These are phyloP conservation scores for Notechis scutatus DNA, from an alignment of 2,113 vertebrate species.

Conservation along the genomic window DNA sequence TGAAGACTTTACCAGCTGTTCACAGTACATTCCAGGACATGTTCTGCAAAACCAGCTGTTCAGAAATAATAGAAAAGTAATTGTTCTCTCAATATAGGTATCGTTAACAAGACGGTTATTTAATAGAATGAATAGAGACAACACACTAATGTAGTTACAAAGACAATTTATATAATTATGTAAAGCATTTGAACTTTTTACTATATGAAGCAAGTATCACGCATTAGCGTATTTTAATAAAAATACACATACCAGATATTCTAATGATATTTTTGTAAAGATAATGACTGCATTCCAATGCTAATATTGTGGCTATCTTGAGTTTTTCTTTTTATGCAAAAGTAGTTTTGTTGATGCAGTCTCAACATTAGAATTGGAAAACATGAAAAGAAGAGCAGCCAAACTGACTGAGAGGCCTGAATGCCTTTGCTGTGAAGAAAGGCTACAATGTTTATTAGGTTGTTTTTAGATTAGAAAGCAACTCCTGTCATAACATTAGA, in stretches of 20 bases:
- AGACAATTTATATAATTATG: not conserved
- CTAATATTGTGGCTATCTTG: not conserved
- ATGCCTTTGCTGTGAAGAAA: not conserved
- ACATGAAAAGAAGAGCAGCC: not conserved
- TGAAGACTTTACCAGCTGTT: conserved; percentile 24
- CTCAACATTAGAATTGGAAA: not conserved
- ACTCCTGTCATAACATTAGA: not conserved
- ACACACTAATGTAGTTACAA: not conserved
- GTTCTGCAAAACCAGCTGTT: conserved; percentile 4
- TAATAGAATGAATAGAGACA: not conserved
- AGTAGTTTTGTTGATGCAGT: not conserved
- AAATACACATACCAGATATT: not conserved
- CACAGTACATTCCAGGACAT: conserved; percentile 11
- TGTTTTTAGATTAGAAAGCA: not conserved
- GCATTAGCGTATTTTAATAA: not conserved
- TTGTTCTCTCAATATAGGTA: conserved; percentile 23
- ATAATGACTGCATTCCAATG: not conserved
- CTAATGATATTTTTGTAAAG: not conserved
- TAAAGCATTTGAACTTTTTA: not conserved
- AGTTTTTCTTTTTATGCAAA: not conserved
- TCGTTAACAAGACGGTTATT: not conserved
- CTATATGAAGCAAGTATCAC: not conserved
- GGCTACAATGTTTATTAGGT: not conserved
- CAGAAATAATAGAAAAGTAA: conserved; percentile 18
- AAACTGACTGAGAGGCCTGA: not conserved